Conservation (phyloP, 2,113 vertebrate species). For the Stictonetta naevosa region DNA sequence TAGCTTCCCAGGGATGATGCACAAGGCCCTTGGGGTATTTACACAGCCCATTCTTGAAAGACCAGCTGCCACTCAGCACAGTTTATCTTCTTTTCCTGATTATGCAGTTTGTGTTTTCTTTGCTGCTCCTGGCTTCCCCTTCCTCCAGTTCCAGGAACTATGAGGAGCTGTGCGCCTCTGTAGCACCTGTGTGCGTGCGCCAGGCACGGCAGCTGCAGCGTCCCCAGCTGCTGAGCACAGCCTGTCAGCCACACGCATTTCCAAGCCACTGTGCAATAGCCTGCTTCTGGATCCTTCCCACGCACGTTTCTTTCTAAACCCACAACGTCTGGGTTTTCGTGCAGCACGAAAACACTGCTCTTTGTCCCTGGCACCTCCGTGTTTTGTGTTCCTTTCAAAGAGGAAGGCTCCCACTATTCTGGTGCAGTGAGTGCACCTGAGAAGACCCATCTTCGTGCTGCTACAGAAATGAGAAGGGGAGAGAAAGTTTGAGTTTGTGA, state of each 20-base stretch:
- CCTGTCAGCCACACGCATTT: neutral
- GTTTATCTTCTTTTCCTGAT: conserved; percentile 67
- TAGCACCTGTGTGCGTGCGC: neutral
- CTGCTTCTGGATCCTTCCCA: neutral
- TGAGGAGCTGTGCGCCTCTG: conserved; percentile 1
- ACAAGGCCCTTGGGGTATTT: conserved; percentile 58
- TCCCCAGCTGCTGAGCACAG: fast-evolving
- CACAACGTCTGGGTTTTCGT: neutral
- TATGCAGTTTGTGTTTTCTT: conserved; percentile 57
- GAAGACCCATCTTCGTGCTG: neutral
- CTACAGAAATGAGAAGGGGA: neutral
- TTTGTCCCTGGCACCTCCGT: neutral
- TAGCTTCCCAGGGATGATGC: conserved; percentile 57
- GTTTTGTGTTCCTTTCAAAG: neutral
- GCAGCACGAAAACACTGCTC: neutral
- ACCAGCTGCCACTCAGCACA: conserved; percentile 59
- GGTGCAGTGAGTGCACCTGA: fast-evolving
- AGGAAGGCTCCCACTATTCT: neutral
- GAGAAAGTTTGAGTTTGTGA: neutral
- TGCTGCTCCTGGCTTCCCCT: conserved; percentile 36
- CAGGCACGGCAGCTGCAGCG: conserved; percentile 1
- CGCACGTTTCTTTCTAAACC: neutral
- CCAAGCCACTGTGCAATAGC: neutral
- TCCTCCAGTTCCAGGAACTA: conserved; percentile 54
- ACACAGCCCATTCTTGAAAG: conserved; percentile 48